A percentile compares a stretch with the other conserved stretches of the same genome.
These are phyloP conservation scores for Dreissena rostriformis DNA, from an alignment of 1,140 invertebrate genomes.

Conservation along the genomic window DNA sequence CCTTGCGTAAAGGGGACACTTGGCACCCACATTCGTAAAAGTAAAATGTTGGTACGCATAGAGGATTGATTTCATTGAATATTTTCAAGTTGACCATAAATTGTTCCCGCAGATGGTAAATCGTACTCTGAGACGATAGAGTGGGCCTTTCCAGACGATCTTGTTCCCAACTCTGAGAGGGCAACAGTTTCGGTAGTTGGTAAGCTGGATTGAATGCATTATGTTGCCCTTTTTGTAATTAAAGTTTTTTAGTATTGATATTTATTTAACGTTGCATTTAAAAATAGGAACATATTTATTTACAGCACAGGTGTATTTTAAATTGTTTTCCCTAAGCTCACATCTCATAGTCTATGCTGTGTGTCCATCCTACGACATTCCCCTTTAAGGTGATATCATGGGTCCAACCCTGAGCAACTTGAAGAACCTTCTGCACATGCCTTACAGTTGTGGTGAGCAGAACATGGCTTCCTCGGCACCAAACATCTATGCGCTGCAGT, in stretches of 20 bases:
- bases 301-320: neutral
- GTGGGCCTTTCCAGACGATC: slow-evolving; percentile 4
- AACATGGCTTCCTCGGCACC: slow-evolving; percentile 97
- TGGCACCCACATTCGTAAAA: too few species aligned
- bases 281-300: too few species aligned
- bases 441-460: slow-evolving; percentile 96
- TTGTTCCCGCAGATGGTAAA: too few species aligned
- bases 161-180: slow-evolving; percentile 43
- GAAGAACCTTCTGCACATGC: slow-evolving; percentile 88
- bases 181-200: slow-evolving; percentile 47
- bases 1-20: too few species aligned
- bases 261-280: neutral
- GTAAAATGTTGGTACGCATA: too few species aligned
- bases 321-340: neutral
- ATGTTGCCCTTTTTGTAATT: neutral
- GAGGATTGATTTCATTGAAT: too few species aligned
- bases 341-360: neutral
- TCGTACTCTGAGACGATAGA: neutral
- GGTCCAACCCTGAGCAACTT: slow-evolving; percentile 79
- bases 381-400: slow-evolving; percentile 78
- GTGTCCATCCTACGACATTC: neutral
- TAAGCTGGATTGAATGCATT: slow-evolving; percentile 16
- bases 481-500: slow-evolving; percentile 93
- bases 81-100: too few species aligned
- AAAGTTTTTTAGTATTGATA: neutral